Percentiles rank a stretch among this genome's conserved stretches.
phyloP scores from a whole-genome alignment of 2,797 vertebrate genomes.

The Cottoperca gobio region DNA sequence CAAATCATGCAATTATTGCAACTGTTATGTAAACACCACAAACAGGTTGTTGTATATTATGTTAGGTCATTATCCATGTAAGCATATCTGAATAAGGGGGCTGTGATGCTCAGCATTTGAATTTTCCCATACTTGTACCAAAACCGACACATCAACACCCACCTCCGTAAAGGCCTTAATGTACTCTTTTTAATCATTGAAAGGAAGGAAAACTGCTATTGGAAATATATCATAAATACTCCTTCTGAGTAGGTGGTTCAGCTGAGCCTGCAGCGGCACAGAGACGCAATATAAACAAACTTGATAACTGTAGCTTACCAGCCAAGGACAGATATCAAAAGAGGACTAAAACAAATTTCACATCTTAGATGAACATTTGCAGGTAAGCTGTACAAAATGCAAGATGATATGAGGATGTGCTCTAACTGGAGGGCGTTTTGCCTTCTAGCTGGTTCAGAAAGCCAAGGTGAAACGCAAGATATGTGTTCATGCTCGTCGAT shows the following conservation, averaged over 20 bases:
- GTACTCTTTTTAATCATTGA: background rate
- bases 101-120: background rate
- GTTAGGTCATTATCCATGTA: background rate
- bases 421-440: background rate
- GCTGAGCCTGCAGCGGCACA: conserved; percentile 1
- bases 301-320: background rate
- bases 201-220: background rate
- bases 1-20: conserved; percentile 1
- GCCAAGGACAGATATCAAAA: background rate
- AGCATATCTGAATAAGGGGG: background rate
- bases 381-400: background rate
- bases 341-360: background rate
- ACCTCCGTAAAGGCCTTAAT: background rate
- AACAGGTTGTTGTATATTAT: conserved; percentile 5
- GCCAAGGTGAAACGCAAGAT: conserved; percentile 7
- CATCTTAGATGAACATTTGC: background rate
- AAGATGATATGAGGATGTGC: background rate
- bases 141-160: no score
- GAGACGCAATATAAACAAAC: conserved; percentile 28
- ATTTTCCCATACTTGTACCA: background rate
- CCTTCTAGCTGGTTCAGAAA: background rate
- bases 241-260: conserved; percentile 11
- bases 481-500: background rate
- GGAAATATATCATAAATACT: conserved; percentile 10
- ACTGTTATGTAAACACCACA: conserved; percentile 1